Base-by-base conservation (phyloP, 2,113 vertebrate species). In the Chaenogobius annularis region DNA sequence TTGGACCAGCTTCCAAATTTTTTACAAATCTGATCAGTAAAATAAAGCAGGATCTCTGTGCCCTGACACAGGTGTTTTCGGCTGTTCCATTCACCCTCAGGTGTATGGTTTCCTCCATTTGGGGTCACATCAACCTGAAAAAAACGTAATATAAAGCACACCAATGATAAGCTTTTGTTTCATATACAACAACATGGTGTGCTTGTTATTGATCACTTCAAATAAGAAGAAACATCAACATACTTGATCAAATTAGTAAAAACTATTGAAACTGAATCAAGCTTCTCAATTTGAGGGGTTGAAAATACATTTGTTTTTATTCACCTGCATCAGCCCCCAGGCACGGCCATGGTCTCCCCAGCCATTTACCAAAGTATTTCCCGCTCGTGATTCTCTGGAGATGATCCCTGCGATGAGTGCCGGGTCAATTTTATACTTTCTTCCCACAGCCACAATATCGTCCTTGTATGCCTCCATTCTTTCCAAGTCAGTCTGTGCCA, bases 331-430 rank as follows among this genome's bases (percentile, higher is more conserved):
- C 58, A 88, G 61, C 15, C 84, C 83, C 46, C 67, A 88, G 31
- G 35, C 61, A 20, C 15, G 35, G 43, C 11, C 65, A 0, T n/a
- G 0, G 46, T 87, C 86, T 20, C 89, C 87, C 85, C 77, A 80
- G 50, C 87, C 89, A 0, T 59, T 0, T 0, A 11, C 0, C 12
- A 88, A 52, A 1, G 0, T 0, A 0, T 81, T 87, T 75, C 89
- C 87, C 35, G 85, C 89, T 62, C 89, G 77, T 73, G 85, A 87
- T 61, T 87, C 80, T 78, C 87, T 87, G 58, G 89, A 91, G 69
- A 88, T 88, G 85, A 91, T 91, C 67, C 20, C 89, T 52, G 87
- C 87, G 10, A 89, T 89, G 12, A 91, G 66, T 50, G 80, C 80
- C 3, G 89, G 80, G 26, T 74, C 80, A 0, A 89, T 59, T 4